Evolutionary conservation across 2,797 vertebrate genomes (phyloP), one percentile per base, ranked within the genome.

Genomic region (Rhinichthys osculus): DNA sequence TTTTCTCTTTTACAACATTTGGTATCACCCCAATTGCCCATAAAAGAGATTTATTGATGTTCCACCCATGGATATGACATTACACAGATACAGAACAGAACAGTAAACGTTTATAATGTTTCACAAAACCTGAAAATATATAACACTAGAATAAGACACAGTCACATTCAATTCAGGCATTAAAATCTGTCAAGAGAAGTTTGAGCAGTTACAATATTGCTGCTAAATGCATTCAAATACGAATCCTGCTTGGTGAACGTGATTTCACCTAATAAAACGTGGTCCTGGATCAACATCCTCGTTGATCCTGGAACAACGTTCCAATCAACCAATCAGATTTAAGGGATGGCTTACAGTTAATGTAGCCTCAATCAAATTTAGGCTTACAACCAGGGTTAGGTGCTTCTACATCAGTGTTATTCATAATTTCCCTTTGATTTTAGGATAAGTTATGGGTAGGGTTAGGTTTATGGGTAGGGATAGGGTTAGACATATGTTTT

Each of bases 31-130:
- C 78, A 64, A 73, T 64, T 47, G 76, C 66, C 67, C 47, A 78
- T 85, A 72, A 62, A 85, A 80, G 1, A 73, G 42, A 85, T 85
- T 81, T 85, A 80, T 74, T 74, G 78, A 85, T 54, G 67, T 47
- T 62, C n/a, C 66, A 44, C 8, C 19, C 38, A 35, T 71, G 74
- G 23, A 85, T 42, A 81, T 85, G 67, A 72, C 77, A 71, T 23
- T 79, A 85, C 78, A 77, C 50, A 35, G 66, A 85, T 78, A 78
- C 38, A 78, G 35, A 50, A 54, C 33, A 44, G 52, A 84, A 59
- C 17, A 33, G 74, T 78, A 71, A 78, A 85, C 52, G 52, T 83
- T 52, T 50, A 27, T 6, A 77, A 69, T 78, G 79, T 42, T 78
- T 70, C 50, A 85, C 19, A 70, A 70, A 84, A 77, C 44, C 62